Conservation (phyloP, 2,797 vertebrate species). For the Bradypodion pumilum region DNA sequence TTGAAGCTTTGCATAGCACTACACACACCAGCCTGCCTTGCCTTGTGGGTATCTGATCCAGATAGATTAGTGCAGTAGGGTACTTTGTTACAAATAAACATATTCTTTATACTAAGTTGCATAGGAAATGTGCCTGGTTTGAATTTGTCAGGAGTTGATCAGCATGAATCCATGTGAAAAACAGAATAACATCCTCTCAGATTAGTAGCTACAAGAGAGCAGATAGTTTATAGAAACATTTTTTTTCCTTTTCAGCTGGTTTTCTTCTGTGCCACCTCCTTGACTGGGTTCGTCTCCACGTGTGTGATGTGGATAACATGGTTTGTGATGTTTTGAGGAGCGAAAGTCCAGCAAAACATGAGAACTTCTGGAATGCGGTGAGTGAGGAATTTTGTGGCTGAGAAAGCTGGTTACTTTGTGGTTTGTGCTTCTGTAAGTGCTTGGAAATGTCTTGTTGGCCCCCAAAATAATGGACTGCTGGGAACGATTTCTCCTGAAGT, state of each 20-base stretch:
- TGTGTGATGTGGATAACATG: slow-evolving; percentile 89
- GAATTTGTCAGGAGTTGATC: neutral
- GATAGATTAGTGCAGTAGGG: no score
- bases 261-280: slow-evolving; percentile 89
- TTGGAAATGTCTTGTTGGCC: neutral
- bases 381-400: neutral
- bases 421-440: slow-evolving; percentile 7
- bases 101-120: neutral
- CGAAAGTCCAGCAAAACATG: slow-evolving; percentile 87
- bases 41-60: no score
- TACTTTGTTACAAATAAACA: neutral
- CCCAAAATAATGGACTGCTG: neutral
- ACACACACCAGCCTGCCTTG: neutral
- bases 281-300: slow-evolving; percentile 93
- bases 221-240: slow-evolving; percentile 16
- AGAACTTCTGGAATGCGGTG: slow-evolving; percentile 92
- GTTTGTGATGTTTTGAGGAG: slow-evolving; percentile 87
- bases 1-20: neutral
- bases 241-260: slow-evolving; percentile 80
- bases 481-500: neutral
- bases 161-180: neutral
- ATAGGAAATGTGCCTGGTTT: neutral
- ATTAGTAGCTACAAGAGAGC: neutral
- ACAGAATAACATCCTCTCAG: neutral
- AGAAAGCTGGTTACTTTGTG: rapidly evolving